phyloP scores from a whole-genome alignment of 2,888 invertebrate species.

The Rotaria magnacalcarata region DNA sequence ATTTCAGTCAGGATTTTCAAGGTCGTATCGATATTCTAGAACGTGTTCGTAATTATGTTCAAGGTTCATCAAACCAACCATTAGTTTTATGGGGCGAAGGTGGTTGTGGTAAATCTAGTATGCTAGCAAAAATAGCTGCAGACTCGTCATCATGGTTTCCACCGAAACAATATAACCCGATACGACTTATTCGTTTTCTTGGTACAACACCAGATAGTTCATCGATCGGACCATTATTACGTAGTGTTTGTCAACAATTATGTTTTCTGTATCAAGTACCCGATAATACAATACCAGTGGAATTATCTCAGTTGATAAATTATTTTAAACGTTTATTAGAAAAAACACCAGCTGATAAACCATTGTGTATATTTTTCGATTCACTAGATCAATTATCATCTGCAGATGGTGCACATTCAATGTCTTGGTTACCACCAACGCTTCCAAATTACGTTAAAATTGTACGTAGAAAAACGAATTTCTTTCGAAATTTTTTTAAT shows the following conservation, averaged over 20 bases:
- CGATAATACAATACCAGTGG: slow-evolving; percentile 82
- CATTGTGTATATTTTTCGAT: slow-evolving; percentile 83
- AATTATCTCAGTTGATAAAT: slow-evolving; percentile 86
- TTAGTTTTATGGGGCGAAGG: slow-evolving; percentile 87
- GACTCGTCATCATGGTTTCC: slow-evolving; percentile 52
- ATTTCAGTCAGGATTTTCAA: slow-evolving; percentile 79
- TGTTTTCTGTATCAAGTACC: slow-evolving; percentile 59
- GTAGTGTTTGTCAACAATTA: slow-evolving; percentile 91
- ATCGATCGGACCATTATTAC: slow-evolving; percentile 83
- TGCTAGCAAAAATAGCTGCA: slow-evolving; percentile 81
- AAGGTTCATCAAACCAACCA: slow-evolving; percentile 64
- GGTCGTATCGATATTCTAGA: slow-evolving; percentile 75
- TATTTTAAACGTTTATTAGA: slow-evolving; percentile 88
- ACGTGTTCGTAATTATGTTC: slow-evolving; percentile 40
- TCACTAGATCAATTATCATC: slow-evolving; percentile 93
- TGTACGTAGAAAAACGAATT: neutral
- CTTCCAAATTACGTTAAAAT: slow-evolving; percentile 83
- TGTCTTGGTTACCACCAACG: slow-evolving; percentile 88
- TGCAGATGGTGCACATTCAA: slow-evolving; percentile 84
- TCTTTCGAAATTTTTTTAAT: too few relatives aligned
- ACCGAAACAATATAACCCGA: slow-evolving; percentile 63
- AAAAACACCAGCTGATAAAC: slow-evolving; percentile 61
- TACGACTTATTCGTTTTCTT: slow-evolving; percentile 82
- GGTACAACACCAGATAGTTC: slow-evolving; percentile 95
- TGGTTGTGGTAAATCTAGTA: slow-evolving; percentile 93